Conservation (phyloP, 2,797 vertebrate species). For the Phoeniculus purpureus region DNA sequence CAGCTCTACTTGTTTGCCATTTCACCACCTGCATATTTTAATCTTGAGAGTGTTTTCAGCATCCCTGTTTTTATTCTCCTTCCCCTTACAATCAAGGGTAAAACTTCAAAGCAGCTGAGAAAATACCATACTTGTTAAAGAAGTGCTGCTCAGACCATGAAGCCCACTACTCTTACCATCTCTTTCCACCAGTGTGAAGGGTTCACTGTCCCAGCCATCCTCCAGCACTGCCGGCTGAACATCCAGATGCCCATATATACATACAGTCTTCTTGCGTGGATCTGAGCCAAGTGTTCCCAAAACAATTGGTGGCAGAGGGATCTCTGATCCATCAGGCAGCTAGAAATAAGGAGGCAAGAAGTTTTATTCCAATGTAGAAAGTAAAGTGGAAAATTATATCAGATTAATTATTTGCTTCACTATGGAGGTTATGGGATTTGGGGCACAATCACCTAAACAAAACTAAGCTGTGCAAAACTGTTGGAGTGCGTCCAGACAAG, state of each 20-base stretch:
- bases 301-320: constrained; percentile 92
- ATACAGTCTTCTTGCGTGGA: constrained; percentile 92
- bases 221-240: constrained; percentile 91
- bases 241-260: constrained; percentile 94
- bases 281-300: constrained; percentile 89
- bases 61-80: neutral
- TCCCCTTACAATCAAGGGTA: neutral
- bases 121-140: neutral
- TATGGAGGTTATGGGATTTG: neutral
- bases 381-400: neutral
- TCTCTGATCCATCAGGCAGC: constrained; percentile 89
- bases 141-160: neutral
- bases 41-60: neutral
- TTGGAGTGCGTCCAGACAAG: too few species aligned
- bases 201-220: constrained; percentile 96
- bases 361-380: neutral
- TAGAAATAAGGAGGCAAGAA: constrained; percentile 44
- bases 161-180: constrained; percentile 81
- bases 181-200: constrained; percentile 92
- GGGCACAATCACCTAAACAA: neutral
- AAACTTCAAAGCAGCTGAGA: neutral
- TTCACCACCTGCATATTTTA: neutral
- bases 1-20: neutral
- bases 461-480: neutral
- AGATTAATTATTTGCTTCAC: neutral